Conservation (phyloP, 2,797 vertebrate genomes). For the Rhinophrynus dorsalis region DNA sequence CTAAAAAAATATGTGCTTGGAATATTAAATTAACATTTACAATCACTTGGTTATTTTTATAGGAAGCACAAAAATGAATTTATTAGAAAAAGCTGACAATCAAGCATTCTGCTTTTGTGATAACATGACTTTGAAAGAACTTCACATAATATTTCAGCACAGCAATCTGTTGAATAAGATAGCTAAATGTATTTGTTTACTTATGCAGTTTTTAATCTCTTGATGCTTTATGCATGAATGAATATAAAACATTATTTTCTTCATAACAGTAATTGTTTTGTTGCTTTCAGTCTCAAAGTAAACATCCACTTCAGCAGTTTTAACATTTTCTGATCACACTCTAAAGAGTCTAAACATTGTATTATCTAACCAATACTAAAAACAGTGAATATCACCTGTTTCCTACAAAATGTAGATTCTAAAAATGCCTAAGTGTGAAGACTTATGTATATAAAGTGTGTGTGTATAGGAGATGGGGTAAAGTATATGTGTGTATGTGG, state of each 20-base stretch:
- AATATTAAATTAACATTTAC: slow-evolving; percentile 75
- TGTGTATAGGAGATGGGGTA: too few species aligned
- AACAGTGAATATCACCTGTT: slow-evolving; percentile 21
- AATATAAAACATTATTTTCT: slow-evolving; percentile 62
- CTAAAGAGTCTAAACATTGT: background rate
- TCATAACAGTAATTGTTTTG: slow-evolving; percentile 33
- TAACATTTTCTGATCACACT: slow-evolving; percentile 9
- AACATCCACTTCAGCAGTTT: slow-evolving; percentile 19
- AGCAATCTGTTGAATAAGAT: slow-evolving; percentile 55
- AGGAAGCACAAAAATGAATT: slow-evolving; percentile 37
- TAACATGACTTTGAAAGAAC: slow-evolving; percentile 27
- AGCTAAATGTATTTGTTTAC: slow-evolving; percentile 46
- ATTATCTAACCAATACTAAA: slow-evolving; percentile 18
- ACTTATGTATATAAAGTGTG: too few species aligned
- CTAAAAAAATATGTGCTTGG: slow-evolving; percentile 81
- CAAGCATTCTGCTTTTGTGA: slow-evolving; percentile 43
- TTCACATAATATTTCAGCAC: slow-evolving; percentile 58
- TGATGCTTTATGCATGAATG: slow-evolving; percentile 66
- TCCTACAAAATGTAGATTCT: background rate
- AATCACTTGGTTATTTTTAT: slow-evolving; percentile 54
- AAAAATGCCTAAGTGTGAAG: too few species aligned
- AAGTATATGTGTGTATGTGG: too few species aligned
- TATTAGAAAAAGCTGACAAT: slow-evolving; percentile 42
- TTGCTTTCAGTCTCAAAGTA: slow-evolving; percentile 25
- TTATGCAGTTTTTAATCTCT: slow-evolving; percentile 63